Conservation (phyloP, 2,888 invertebrate species). For the Platycheirus albimanus region DNA sequence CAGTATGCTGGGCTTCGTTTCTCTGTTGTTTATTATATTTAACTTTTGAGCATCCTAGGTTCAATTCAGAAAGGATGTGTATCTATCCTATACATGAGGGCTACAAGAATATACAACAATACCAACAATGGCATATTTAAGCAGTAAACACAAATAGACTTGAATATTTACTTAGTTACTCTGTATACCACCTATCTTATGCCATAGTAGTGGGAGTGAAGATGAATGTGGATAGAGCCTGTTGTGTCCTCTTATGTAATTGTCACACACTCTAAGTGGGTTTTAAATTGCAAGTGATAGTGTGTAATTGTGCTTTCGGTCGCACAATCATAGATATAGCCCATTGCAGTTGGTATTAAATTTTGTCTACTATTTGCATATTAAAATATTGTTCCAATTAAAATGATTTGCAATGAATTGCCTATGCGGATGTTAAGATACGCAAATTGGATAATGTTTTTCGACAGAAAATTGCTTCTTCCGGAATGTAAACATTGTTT, state of each 20-base stretch:
- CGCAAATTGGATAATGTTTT: not conserved
- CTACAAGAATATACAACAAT: constrained; percentile 23
- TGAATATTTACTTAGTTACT: constrained; percentile 57
- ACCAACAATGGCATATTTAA: constrained; percentile 45
- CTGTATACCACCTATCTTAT: not conserved
- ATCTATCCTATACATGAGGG: too few relatives aligned
- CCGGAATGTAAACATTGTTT: not conserved
- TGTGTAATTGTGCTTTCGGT: constrained; percentile 39
- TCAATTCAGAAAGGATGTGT: not conserved
- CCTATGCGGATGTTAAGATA: not conserved
- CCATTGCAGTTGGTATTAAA: constrained; percentile 10
- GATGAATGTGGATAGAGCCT: constrained; percentile 17
- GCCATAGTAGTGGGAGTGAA: not conserved
- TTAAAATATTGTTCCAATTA: constrained; percentile 32
- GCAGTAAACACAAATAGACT: constrained; percentile 49
- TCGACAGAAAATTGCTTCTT: not conserved
- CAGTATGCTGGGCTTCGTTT: constrained; percentile 29
- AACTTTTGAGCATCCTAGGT: constrained; percentile 37
- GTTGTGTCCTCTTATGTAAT: constrained; percentile 43
- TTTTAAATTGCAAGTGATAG: constrained; percentile 45
- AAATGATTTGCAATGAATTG: constrained; percentile 2
- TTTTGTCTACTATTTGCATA: constrained; percentile 48
- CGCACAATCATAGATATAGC: not conserved
- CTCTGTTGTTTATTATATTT: constrained; percentile 54
- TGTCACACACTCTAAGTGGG: constrained; percentile 57